Conservation (phyloP, 2,888 invertebrate species). For the Anaspis maculata region DNA sequence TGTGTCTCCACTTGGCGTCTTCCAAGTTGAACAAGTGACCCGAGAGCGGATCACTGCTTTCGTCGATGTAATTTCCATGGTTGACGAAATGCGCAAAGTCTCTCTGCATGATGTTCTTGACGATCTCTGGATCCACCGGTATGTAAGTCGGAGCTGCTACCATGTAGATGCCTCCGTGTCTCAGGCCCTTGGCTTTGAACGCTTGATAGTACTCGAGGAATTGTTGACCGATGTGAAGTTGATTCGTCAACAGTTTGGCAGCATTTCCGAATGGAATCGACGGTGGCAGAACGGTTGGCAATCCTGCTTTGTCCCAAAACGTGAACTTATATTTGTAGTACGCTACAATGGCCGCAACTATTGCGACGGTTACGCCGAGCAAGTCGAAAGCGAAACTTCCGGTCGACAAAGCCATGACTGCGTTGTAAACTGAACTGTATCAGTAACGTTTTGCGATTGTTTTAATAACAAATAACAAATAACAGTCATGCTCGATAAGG, state of each 20-base stretch:
- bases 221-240: constrained; percentile 1
- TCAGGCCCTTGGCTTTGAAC: constrained; percentile 3
- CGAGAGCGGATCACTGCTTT: constrained; percentile 24
- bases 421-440: no score
- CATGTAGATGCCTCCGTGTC: constrained; percentile 4
- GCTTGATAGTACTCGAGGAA: constrained; percentile 3
- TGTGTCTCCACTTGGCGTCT: constrained; percentile 11
- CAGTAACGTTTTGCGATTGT: no score
- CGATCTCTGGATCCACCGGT: constrained; percentile 27
- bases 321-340: constrained; percentile 2
- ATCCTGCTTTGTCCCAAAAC: constrained; percentile 1
- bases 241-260: background rate
- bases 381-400: background rate
- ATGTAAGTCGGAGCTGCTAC: background rate
- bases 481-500: no score
- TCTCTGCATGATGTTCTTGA: constrained; percentile 28
- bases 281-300: background rate
- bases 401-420: background rate
- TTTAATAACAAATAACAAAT: no score
- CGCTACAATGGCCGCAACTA: background rate
- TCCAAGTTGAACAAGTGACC: constrained; percentile 17
- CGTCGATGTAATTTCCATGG: constrained; percentile 24
- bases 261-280: constrained; percentile 1
- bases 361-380: background rate
- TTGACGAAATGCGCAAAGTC: constrained; percentile 33